Conservation (phyloP, 1,140 invertebrate species). For the Cydia splendana region DNA sequence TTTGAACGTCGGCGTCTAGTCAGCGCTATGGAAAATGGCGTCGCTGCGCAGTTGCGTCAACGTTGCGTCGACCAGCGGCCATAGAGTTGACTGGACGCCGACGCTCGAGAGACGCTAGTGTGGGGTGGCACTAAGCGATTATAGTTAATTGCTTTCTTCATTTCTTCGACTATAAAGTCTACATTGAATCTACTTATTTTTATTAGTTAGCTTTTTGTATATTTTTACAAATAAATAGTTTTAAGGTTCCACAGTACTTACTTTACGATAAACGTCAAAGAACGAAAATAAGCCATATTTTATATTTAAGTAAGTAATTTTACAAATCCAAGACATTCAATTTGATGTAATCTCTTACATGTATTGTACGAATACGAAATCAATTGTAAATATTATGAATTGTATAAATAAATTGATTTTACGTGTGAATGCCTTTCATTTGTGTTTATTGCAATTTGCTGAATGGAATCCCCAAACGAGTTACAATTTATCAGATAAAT, state of each 20-base stretch:
- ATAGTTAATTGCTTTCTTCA: not conserved
- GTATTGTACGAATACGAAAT: constrained; percentile 25
- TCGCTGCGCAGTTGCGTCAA: no score
- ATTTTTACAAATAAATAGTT: constrained; percentile 34
- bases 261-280: constrained; percentile 32
- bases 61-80: no score
- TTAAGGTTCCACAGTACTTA: constrained; percentile 34
- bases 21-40: no score
- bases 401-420: constrained; percentile 32
- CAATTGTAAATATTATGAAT: constrained; percentile 32
- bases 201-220: constrained; percentile 35
- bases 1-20: no score
- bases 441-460: not conserved
- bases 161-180: not conserved
- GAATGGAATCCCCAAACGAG: constrained; percentile 5
- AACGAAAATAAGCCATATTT: constrained; percentile 36
- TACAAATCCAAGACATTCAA: constrained; percentile 32
- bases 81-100: no score
- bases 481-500: not conserved
- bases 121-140: not conserved
- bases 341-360: constrained; percentile 29
- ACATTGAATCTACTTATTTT: constrained; percentile 26
- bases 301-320: constrained; percentile 35
- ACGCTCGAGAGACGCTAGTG: no score
- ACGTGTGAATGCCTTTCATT: constrained; percentile 22